Base-by-base conservation (phyloP, 2,797 vertebrate species). In the Poecilia picta region DNA sequence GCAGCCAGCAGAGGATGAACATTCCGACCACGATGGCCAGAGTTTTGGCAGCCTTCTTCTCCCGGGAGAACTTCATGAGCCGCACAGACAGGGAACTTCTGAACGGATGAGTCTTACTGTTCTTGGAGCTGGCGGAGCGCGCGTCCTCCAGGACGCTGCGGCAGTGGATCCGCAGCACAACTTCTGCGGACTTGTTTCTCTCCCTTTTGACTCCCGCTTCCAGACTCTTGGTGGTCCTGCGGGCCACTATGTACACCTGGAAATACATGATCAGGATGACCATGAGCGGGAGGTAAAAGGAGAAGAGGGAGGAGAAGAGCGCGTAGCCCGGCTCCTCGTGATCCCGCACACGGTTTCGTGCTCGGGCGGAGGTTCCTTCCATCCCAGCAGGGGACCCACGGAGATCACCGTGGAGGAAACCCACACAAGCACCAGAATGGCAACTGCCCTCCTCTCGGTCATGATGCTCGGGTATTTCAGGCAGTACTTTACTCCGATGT, bases 201-300 rank as follows among this genome's bases (percentile, higher is more conserved):
- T 99, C 98, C 13, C 95, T 96, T 91, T 99, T 99, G 45, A 99
- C 97, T 5, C 98, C 98, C 0, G 98, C 98, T 89, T 99, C 98
- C 20, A 99, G 92, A 93, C 97, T 99, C 83, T 93, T 95, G 8
- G 98, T 99, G 88, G 98, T 99, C 91, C 98, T 90, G 75, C 98
- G 96, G 82, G 98, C 98, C 68, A 99, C 98, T 87, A 99, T 96
- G 0, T 99, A 99, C 57, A 99, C 97, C 88, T 97, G 95, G 85
- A 97, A 98, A 88, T 99, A 99, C 98, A 99, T 99, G 91, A 98
- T 94, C 79, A 99, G 95, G 85, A 99, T 98, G 92, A 99, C 97
- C 81, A 95, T 90, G 81, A 99, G 97, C 73, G 98, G 98, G 75
- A 99, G 93, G 94, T 99, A 99, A 95, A 99, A 99, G 59, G 98